Percentiles rank a stretch among this genome's conserved stretches.
Conservation (phyloP, 2,888 invertebrate species). For the Drosophila tanythrix region DNA sequence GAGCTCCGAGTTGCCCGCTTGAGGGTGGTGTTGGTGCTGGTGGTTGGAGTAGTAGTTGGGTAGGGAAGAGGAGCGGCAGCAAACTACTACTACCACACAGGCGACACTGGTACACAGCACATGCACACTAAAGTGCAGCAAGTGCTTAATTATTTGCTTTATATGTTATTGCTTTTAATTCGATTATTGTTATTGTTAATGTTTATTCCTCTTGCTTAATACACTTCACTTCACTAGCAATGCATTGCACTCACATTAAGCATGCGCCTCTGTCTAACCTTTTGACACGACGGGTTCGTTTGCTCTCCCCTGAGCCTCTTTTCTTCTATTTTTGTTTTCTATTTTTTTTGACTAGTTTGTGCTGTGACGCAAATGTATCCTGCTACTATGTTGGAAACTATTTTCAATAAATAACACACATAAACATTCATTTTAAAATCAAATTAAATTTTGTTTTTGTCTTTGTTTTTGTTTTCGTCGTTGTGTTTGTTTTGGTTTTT, state of each 20-base stretch:
- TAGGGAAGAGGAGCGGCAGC: no score
- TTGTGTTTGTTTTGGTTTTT: background rate
- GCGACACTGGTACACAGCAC: constrained; percentile 20
- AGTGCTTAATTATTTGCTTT: constrained; percentile 22
- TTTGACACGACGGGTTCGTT: constrained; percentile 24
- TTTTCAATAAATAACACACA: background rate
- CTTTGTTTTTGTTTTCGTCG: no score
- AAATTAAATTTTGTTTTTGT: background rate
- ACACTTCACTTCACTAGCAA: background rate
- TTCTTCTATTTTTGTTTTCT: constrained; percentile 13
- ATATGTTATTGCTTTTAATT: constrained; percentile 1
- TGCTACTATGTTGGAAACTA: constrained; percentile 1
- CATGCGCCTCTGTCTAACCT: constrained; percentile 50
- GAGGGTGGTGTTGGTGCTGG: no score
- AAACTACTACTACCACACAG: constrained; percentile 12
- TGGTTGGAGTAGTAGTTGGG: no score
- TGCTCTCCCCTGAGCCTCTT: constrained; percentile 23
- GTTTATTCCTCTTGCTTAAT: constrained; percentile 10
- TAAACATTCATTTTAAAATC: background rate
- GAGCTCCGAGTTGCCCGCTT: constrained; percentile 14
- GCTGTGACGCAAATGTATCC: constrained; percentile 27
- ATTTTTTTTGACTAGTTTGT: constrained; percentile 20
- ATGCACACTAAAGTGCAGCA: constrained; percentile 24
- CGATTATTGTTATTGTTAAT: constrained; percentile 8
- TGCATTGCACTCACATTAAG: constrained; percentile 34